Evolutionary conservation across 2,888 invertebrate species (phyloP).

Genomic region (Sericinus montela): DNA sequence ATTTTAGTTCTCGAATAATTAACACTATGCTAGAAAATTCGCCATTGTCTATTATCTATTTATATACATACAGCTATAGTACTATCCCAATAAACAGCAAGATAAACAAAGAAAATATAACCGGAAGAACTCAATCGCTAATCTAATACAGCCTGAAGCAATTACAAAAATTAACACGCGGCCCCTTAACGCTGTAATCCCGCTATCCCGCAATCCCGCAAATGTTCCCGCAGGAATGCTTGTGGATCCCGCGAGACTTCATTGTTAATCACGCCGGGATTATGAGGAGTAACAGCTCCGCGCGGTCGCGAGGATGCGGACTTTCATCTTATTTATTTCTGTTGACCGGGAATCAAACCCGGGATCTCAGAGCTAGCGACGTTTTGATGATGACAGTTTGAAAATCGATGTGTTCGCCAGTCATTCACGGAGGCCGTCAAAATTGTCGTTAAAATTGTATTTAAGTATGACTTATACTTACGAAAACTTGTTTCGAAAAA

Average conservation of each 20-base stretch:
- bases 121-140: conserved; percentile 20
- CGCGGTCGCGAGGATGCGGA: neutral
- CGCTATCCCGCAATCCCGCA: conserved; percentile 4
- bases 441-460: too few relatives aligned
- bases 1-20: too few relatives aligned
- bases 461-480: too few relatives aligned
- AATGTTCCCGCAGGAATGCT: conserved; percentile 34
- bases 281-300: conserved; percentile 22
- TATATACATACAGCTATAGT: neutral
- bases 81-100: neutral
- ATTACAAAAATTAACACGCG: conserved; percentile 62
- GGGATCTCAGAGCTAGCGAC: too few relatives aligned
- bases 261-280: conserved; percentile 46
- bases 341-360: too few relatives aligned
- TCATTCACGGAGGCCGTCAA: too few relatives aligned
- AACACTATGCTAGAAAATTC: too few relatives aligned
- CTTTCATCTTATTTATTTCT: conserved; percentile 11
- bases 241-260: conserved; percentile 41
- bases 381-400: too few relatives aligned
- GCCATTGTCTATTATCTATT: neutral
- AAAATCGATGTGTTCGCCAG: too few relatives aligned
- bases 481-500: too few relatives aligned
- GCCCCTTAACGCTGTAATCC: conserved; percentile 21
- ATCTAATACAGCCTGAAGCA: conserved; percentile 35
- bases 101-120: neutral